These are phyloP conservation scores for Helicoverpa armigera DNA, from an alignment of 1,140 invertebrate genomes.

Conservation along the genomic window DNA sequence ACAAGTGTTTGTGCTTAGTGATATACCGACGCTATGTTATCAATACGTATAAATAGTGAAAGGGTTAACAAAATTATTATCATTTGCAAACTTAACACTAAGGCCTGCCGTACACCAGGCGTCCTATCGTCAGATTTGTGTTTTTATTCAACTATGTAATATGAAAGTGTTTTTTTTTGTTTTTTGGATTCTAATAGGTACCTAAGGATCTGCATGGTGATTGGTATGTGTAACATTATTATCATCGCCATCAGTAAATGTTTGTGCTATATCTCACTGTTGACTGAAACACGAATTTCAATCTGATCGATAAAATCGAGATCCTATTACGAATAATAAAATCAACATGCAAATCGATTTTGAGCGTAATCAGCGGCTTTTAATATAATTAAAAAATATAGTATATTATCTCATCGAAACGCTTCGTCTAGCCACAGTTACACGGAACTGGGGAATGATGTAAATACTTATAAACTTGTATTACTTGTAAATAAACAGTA, in stretches of 20 bases:
- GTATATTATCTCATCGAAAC: slow-evolving; percentile 10
- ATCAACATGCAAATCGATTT: slow-evolving; percentile 39
- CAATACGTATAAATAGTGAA: slow-evolving; percentile 28
- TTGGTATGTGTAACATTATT: neutral
- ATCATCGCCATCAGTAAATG: neutral
- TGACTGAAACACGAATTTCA: slow-evolving; percentile 31
- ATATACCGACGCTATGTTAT: slow-evolving; percentile 45
- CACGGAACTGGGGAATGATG: slow-evolving; percentile 18
- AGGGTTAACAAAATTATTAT: slow-evolving; percentile 31
- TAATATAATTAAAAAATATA: slow-evolving; percentile 52
- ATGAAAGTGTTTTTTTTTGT: neutral
- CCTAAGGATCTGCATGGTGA: neutral
- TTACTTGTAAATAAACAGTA: slow-evolving; percentile 46
- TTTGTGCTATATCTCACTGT: slow-evolving; percentile 17
- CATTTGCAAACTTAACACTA: slow-evolving; percentile 23
- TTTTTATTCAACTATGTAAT: neutral
- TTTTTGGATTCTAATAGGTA: neutral
- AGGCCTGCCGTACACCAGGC: neutral
- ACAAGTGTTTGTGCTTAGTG: slow-evolving; percentile 63
- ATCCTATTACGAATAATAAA: slow-evolving; percentile 37
- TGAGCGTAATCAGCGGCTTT: slow-evolving; percentile 56
- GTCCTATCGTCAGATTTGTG: neutral
- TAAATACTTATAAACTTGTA: slow-evolving; percentile 36
- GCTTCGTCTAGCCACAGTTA: neutral
- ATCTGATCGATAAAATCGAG: slow-evolving; percentile 5